Percentiles rank a stretch among this genome's conserved stretches.
These are phyloP conservation scores for Porites divaricata DNA, from an alignment of 92 coral and sea anemone genomes.

Conservation along the genomic window DNA sequence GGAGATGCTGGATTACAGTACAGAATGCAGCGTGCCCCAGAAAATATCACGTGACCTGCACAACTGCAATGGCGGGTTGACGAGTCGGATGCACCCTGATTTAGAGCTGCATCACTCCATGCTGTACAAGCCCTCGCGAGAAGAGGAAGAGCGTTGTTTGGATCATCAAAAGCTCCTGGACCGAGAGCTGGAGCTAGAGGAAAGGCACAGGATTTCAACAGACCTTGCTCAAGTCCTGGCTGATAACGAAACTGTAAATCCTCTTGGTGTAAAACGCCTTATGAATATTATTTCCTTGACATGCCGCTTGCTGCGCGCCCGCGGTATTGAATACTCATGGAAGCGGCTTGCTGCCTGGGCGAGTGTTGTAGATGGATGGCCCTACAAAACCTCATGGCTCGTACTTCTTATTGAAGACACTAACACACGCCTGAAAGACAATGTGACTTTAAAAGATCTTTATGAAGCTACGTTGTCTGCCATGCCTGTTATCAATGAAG, in stretches of 20 bases:
- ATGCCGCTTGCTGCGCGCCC: slow-evolving; percentile 95
- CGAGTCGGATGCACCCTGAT: slow-evolving; percentile 78
- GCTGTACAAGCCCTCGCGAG: slow-evolving; percentile 77
- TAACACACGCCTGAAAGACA: slow-evolving; percentile 78
- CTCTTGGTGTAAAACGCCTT: slow-evolving; percentile 94
- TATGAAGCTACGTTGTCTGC: slow-evolving; percentile 92
- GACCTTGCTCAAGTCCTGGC: slow-evolving; percentile 97
- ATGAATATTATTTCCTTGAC: slow-evolving; percentile 95
- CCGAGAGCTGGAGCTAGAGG: slow-evolving; percentile 87
- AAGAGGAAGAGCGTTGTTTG: slow-evolving; percentile 73
- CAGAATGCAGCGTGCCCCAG: slow-evolving; percentile 54
- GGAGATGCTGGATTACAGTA: slow-evolving; percentile 81
- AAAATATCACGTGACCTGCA: slow-evolving; percentile 70
- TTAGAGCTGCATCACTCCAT: slow-evolving; percentile 77
- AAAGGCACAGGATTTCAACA: slow-evolving; percentile 84
- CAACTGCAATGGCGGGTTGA: slow-evolving; percentile 88
- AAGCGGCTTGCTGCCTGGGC: slow-evolving; percentile 99
- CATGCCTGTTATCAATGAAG: slow-evolving; percentile 92
- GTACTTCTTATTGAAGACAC: slow-evolving; percentile 90
- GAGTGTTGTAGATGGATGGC: slow-evolving; percentile 98
- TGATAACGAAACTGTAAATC: slow-evolving; percentile 95
- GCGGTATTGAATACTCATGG: slow-evolving; percentile 91
- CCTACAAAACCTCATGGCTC: slow-evolving; percentile 95
- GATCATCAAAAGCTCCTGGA: slow-evolving; percentile 83
- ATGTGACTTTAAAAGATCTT: slow-evolving; percentile 81